A percentile compares a stretch with the other conserved stretches of the same genome.
Evolutionary conservation across 1,140 invertebrate genomes (phyloP).

Genomic region (Diachasmimorpha longicaudata): DNA sequence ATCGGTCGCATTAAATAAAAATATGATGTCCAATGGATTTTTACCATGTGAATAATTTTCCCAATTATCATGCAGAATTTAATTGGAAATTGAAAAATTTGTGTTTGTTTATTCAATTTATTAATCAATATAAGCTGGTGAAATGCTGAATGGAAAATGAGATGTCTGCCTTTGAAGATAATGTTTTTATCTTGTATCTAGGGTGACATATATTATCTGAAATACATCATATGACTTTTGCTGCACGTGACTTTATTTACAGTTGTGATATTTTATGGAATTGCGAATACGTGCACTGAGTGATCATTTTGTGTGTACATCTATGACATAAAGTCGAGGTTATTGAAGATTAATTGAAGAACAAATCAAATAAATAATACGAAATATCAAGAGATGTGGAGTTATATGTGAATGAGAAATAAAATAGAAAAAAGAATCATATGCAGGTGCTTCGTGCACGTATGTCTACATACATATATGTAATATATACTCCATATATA

Average conservation of each 20-base stretch:
- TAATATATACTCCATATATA: no score
- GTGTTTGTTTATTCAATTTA: no score
- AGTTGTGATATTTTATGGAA: conserved; percentile 45
- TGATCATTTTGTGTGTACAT: conserved; percentile 47
- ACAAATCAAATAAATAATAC: background rate
- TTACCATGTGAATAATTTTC: no score
- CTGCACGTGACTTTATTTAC: conserved; percentile 68
- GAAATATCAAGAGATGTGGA: background rate
- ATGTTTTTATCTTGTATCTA: conserved; percentile 19
- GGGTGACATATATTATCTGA: conserved; percentile 22
- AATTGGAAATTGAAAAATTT: no score
- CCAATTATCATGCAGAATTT: no score
- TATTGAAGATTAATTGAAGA: conserved; percentile 13
- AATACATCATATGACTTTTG: conserved; percentile 64
- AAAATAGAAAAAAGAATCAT: background rate
- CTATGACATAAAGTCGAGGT: conserved; percentile 48
- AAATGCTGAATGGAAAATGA: background rate
- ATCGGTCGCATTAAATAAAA: no score
- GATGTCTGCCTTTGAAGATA: conserved; percentile 24
- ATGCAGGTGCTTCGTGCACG: background rate
- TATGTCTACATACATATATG: no score
- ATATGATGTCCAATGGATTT: no score
- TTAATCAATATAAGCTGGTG: no score
- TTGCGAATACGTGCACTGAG: conserved; percentile 44
- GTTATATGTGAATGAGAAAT: background rate